Conservation (phyloP, 2,113 vertebrate genomes). For the Actenoides lindsayi region DNA sequence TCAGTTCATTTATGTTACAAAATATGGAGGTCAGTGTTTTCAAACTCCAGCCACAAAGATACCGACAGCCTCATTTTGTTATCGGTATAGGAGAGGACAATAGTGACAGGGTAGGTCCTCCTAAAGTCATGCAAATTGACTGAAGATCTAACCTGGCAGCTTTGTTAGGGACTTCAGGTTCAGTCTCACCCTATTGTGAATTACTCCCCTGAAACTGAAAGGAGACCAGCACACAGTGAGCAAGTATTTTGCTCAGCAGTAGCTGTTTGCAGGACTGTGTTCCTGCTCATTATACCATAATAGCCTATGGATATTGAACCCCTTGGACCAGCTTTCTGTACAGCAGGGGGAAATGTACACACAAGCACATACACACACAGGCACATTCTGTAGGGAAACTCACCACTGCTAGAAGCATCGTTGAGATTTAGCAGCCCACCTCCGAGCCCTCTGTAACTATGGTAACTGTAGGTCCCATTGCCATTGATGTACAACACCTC, state of each 20-base stretch:
- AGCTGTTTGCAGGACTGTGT: neutral
- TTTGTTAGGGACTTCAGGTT: neutral
- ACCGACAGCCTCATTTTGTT: neutral
- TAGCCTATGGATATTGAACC: neutral
- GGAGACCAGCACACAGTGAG: neutral
- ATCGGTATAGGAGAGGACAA: neutral
- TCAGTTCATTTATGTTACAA: neutral
- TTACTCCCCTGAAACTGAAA: neutral
- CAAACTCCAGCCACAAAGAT: neutral
- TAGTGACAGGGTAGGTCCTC: neutral
- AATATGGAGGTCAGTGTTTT: neutral
- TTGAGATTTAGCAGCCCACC: constrained; percentile 84
- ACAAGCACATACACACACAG: neutral
- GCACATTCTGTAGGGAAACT: constrained; percentile 54
- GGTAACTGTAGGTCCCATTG: constrained; percentile 88
- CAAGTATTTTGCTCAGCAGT: constrained; percentile 23
- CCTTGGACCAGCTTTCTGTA: neutral
- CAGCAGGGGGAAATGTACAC: neutral
- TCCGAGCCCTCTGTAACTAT: constrained; percentile 85
- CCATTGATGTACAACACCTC: constrained; percentile 87
- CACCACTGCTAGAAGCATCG: constrained; percentile 83
- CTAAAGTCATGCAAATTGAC: neutral
- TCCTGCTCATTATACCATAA: neutral
- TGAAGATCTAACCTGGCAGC: neutral
- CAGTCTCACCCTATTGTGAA: neutral